These are phyloP conservation scores for Tetropium fuscum DNA, from an alignment of 2,888 invertebrate genomes.

Conservation along the genomic window DNA sequence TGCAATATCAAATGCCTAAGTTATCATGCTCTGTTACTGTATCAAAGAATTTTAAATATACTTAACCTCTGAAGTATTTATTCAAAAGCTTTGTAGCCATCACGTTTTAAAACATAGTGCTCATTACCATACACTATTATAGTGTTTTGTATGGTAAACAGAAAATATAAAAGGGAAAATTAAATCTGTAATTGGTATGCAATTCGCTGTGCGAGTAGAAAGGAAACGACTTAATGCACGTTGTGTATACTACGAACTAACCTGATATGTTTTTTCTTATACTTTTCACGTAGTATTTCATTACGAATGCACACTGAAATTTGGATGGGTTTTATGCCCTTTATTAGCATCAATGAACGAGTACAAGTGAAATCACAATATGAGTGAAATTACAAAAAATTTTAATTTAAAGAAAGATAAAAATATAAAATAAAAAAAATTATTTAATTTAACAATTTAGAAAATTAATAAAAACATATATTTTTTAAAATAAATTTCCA, in stretches of 20 bases:
- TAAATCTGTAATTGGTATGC: conserved; percentile 34
- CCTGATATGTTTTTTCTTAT: conserved; percentile 25
- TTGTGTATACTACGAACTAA: conserved; percentile 37
- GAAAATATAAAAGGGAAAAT: conserved; percentile 37
- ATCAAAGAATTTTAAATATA: background rate
- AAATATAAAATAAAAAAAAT: no score
- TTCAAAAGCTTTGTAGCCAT: conserved; percentile 9
- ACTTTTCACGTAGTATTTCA: background rate
- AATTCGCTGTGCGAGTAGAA: conserved; percentile 32
- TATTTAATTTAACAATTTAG: no score
- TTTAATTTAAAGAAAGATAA: no score
- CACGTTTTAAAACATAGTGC: conserved; percentile 28
- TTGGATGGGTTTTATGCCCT: no score
- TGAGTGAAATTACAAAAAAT: no score
- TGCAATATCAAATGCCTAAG: no score
- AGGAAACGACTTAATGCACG: conserved; percentile 43
- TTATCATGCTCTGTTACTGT: background rate
- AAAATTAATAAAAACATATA: no score
- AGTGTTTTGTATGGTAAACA: conserved; percentile 32
- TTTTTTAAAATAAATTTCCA: no score
- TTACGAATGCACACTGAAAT: conserved; percentile 17
- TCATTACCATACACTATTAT: conserved; percentile 29
- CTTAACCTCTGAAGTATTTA: conserved; percentile 7
- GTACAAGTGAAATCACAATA: no score
- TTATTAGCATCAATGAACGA: no score